phyloP scores from a whole-genome alignment of 1,140 invertebrate genomes.

The Anadara kagoshimensis region DNA sequence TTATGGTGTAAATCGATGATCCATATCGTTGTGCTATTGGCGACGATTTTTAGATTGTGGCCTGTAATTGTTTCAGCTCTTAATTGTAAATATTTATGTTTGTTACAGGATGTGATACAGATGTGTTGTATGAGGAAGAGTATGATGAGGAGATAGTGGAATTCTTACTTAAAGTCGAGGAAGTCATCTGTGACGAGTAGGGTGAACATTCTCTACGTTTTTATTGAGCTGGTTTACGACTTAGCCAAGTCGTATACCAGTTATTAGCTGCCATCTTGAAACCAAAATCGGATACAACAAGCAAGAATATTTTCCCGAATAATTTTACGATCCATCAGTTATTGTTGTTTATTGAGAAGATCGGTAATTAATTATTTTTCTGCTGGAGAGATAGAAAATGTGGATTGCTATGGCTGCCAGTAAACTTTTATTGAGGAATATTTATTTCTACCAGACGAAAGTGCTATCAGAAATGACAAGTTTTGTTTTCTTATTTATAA shows the following conservation, averaged over 20 bases:
- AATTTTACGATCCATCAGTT: no score
- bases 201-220: not conserved
- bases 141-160: constrained; percentile 96
- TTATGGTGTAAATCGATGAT: not conserved
- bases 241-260: constrained; percentile 3
- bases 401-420: not conserved
- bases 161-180: constrained; percentile 98
- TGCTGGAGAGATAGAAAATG: constrained; percentile 7
- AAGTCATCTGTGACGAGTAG: constrained; percentile 80
- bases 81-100: constrained; percentile 24
- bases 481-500: not conserved
- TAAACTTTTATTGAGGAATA: not conserved
- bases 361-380: constrained; percentile 5
- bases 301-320: no score
- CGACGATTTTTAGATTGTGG: not conserved
- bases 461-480: not conserved
- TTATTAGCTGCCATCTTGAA: constrained; percentile 53
- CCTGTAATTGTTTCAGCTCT: not conserved
- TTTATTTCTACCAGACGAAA: not conserved
- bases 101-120: constrained; percentile 93
- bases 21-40: not conserved
- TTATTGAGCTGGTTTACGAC: constrained; percentile 12
- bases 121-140: constrained; percentile 89
- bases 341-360: not conserved
- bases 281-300: constrained; percentile 23